Base-by-base conservation (phyloP, 2,113 vertebrate species). In the Podilymbus podiceps region DNA sequence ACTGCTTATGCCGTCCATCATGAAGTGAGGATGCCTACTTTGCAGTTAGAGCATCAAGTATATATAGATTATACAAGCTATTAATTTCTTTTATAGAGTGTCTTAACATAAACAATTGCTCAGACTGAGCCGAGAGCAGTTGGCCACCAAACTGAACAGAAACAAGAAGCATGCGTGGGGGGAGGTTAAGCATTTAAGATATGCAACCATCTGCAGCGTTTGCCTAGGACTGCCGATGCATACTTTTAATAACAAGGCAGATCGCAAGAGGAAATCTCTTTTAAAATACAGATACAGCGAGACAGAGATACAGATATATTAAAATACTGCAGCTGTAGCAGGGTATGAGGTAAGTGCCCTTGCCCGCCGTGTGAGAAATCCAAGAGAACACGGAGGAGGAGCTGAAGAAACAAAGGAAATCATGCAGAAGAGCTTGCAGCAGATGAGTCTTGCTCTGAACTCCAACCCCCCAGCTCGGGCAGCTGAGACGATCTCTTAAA, bases 91-190 rank as follows among this genome's bases (percentile, higher is more conserved):
- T 64, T 79, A 69, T 6, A 68, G 46, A 81, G 77, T 18, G 49
- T 69, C 89, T 89, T 76, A 96, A 90, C 89, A 88, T 49, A 97
- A 97, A 97, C 93, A 97, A 89, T 96, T 96, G 95, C 93, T 97
- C 96, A 97, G 93, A 95, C 89, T 88, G 96, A 96, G 93, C 73
- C 31, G n/a, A 75, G 95, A 96, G 91, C 96, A 96, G 94, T 56
- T 96, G 96, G 95, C 91, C 94, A 96, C 77, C 76, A 76, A 96
- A 89, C 49, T 31, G 87, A 92, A 58, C 30, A 95, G 96, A 95
- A 85, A 58, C 84, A 94, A 66, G 93, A 40, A 75, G 87, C 0
- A 3, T 62, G 95, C 46, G 95, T 97, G 96, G 95, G 94, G 93
- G 94, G 95, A 96, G 94, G 96, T 96, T 77, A 94, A 74, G 91